Evolutionary conservation across 2,888 invertebrate genomes (phyloP), one percentile per base, ranked within the genome.

Genomic region (Leptarthrus brevirostris): DNA sequence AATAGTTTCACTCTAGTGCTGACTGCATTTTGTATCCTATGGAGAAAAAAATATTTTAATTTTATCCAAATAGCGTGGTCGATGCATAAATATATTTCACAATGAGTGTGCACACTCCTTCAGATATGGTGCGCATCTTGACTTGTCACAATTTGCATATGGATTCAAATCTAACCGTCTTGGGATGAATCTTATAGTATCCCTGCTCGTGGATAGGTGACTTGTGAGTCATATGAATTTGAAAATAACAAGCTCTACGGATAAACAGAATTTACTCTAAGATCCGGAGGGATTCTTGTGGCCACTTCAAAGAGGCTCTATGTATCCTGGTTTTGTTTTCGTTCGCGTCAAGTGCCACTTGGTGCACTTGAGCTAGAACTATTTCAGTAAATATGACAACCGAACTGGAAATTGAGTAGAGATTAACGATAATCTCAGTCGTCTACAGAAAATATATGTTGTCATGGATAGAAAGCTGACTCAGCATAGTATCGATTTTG

Each of bases 111-210:
- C 12, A 3, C 40, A n/a, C 40, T 40, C n/a, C 30, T 12, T 6
- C 40, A 40, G 12, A n/a, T 3, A n/a, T 40, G 12, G 6, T 40
- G 40, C n/a, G n/a, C 40, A 36, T 1, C 64, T 44, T 36, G 40
- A 36, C 64, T 34, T 64, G 64, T 64, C 64, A 64, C 64, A 36
- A 40, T 22, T 40, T 36, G 22, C 22, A 36, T 40, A 64, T 40
- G 20, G 24, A 20, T n/a, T 22, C 18, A 34, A 40, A n/a, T 40
- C 40, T 40, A 64, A 49, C 12, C n/a, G 6, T 20, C 12, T 12
- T 12, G 40, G 12, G 12, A 40, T 40, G 12, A 6, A 12, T 40
- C 40, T 12, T 40, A 12, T 40, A 40, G 30, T 8, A 8, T 5
- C 30, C 8, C 8, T 5, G 3, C 30, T 30, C 8, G 30, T 30